phyloP scores from a whole-genome alignment of 2,797 vertebrate species.

The Manis javanica region DNA sequence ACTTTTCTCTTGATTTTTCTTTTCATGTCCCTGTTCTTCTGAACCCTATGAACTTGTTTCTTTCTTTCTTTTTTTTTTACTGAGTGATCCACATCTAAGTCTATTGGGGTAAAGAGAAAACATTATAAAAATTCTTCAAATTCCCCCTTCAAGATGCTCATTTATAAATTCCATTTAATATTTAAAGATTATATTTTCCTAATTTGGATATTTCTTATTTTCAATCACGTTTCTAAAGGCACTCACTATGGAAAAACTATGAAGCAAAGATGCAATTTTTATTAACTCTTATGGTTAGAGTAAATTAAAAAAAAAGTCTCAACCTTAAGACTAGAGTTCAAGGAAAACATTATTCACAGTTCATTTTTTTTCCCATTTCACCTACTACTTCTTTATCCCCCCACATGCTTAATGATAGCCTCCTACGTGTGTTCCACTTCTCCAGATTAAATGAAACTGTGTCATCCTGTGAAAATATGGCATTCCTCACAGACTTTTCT shows the following conservation, averaged over 20 bases:
- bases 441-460: slow-evolving; percentile 65
- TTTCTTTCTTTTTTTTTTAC: not conserved
- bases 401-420: slow-evolving; percentile 59
- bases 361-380: slow-evolving; percentile 72
- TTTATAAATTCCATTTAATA: slow-evolving; percentile 45
- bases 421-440: slow-evolving; percentile 32
- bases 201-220: slow-evolving; percentile 16
- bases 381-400: slow-evolving; percentile 53
- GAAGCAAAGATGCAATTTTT: slow-evolving; percentile 43
- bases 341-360: slow-evolving; percentile 56
- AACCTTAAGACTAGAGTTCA: not conserved
- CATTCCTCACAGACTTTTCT: slow-evolving; percentile 45
- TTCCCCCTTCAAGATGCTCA: slow-evolving; percentile 17
- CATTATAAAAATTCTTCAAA: slow-evolving; percentile 9
- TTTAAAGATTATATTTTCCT: slow-evolving; percentile 15
- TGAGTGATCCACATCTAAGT: not conserved
- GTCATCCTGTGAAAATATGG: slow-evolving; percentile 18
- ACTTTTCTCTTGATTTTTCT: not conserved
- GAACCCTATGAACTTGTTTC: not conserved
- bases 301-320: slow-evolving; percentile 48
- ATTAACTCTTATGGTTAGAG: slow-evolving; percentile 1
- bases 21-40: not conserved
- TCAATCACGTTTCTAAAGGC: slow-evolving; percentile 48
- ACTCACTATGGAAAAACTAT: slow-evolving; percentile 27
- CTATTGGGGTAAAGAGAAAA: not conserved